A percentile compares a stretch with the other conserved stretches of the same genome.
Conservation (phyloP, 2,113 vertebrate genomes). For the Mirounga angustirostris region DNA sequence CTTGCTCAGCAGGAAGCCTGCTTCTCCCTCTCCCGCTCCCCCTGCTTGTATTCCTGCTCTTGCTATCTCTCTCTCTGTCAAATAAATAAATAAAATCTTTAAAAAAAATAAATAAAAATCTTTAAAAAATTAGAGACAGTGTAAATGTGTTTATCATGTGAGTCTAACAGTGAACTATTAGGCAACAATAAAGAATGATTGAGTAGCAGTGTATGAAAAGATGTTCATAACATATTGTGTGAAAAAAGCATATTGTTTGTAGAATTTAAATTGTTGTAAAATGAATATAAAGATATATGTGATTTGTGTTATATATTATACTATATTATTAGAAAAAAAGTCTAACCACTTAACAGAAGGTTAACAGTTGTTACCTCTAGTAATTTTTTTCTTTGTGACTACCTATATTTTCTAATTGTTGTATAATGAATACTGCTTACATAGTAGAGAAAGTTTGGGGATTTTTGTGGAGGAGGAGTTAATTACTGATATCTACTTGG, state of each 20-base stretch:
- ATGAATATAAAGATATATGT: neutral
- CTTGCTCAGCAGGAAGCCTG: too few relatives aligned
- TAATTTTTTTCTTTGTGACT: neutral
- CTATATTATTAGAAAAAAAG: neutral
- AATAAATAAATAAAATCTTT: too few relatives aligned
- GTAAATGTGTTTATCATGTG: neutral
- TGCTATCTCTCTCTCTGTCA: too few relatives aligned
- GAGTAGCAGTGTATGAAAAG: neutral
- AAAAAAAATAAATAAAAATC: neutral
- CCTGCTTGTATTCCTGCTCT: too few relatives aligned
- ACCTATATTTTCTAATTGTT: conserved; percentile 11
- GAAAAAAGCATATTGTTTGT: neutral
- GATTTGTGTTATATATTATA: neutral
- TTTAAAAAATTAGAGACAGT: neutral
- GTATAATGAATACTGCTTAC: neutral
- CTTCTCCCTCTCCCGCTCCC: too few relatives aligned
- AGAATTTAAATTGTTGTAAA: conserved; percentile 20
- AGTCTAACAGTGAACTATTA: neutral
- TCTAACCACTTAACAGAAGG: neutral
- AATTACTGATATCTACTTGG: neutral
- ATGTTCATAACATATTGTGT: neutral
- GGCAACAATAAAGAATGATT: neutral
- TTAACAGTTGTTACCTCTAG: neutral
- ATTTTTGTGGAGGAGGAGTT: neutral
- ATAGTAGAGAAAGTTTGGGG: neutral